Evolutionary conservation across 1,140 invertebrate genomes (phyloP), one percentile per base, ranked within the genome.

Genomic region (Leptopilina clavipes): DNA sequence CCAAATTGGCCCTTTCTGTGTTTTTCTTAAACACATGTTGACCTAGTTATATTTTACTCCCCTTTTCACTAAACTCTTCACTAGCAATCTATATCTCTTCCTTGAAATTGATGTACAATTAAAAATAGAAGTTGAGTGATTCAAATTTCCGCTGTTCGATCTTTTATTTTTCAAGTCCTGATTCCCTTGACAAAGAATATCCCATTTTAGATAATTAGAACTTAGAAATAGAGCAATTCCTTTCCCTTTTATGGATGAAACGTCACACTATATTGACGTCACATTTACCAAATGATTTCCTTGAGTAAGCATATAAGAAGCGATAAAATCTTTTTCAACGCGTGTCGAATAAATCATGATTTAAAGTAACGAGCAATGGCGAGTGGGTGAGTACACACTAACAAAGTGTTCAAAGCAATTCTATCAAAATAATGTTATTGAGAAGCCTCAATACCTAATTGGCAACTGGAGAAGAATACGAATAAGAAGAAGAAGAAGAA

Each of bases 1-100:
- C 19, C 59, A 65, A 22, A 65, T 65, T 31, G 59, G 14, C 14
- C 59, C 59, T 65, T 65, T 9, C 25, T 31, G 25, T 37, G 25
- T 31, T 65, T 65, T 74, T 72, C 44, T 54, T 75, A 77, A 76
- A 43, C 45, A 45, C 44, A 70, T 73, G 71, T 52, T 76, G 75
- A 76, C 75, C 75, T 12, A 59, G 52, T 76, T 76, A 31, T 31
- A 45, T 9, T 56, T 71, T 43, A 44, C 65, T 19, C 70, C 52
- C 25, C 18, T 19, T 54, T 52, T 17, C 59, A 31, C 22, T 65
- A 9, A 8, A 17, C 18, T 19, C 43, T 52, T 17, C 59, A 31
- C 22, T 65, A 9, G n/a, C 12, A 25, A 65, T 25, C 10, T 65
- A 11, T 22, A 14, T 12, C 56, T 31, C 3, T 65, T 25, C 3